A percentile compares a stretch with the other conserved stretches of the same genome.
phyloP scores from a whole-genome alignment of 2,888 invertebrate genomes.

The Octodonta nipae region DNA sequence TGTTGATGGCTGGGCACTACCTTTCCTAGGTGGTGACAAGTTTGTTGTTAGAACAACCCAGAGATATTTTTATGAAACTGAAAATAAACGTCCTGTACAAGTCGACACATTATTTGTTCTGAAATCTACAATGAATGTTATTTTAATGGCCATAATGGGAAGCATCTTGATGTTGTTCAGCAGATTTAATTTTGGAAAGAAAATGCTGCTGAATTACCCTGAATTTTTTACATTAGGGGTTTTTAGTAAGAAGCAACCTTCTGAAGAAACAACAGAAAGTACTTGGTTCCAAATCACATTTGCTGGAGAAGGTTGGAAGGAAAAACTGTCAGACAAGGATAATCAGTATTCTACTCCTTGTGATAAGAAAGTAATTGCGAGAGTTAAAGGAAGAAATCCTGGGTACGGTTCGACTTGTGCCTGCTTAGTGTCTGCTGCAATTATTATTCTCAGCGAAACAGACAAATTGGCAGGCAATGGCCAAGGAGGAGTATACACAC shows the following conservation, averaged over 20 bases:
- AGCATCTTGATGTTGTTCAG: constrained; percentile 41
- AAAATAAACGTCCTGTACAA: constrained; percentile 64
- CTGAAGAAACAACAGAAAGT: constrained; percentile 45
- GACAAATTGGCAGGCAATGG: constrained; percentile 53
- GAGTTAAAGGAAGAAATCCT: constrained; percentile 55
- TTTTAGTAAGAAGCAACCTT: constrained; percentile 13
- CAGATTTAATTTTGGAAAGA: constrained; percentile 43
- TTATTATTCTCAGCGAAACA: constrained; percentile 60
- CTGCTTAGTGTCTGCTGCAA: constrained; percentile 56
- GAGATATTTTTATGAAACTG: constrained; percentile 52
- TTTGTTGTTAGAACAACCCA: constrained; percentile 75
- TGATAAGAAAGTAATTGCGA: constrained; percentile 49
- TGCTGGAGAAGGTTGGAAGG: constrained; percentile 67
- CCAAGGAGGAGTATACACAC: constrained; percentile 70
- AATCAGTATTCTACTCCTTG: constrained; percentile 40
- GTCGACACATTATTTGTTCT: constrained; percentile 51
- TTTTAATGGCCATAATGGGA: constrained; percentile 43
- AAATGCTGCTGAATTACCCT: constrained; percentile 44
- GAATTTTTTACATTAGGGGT: constrained; percentile 11
- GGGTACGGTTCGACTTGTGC: constrained; percentile 75
- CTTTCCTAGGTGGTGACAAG: constrained; percentile 73
- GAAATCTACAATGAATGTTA: constrained; percentile 40
- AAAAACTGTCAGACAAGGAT: constrained; percentile 42
- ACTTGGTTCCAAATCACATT: constrained; percentile 55
- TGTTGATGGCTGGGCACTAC: constrained; percentile 22